Conservation (phyloP, 1,140 invertebrate genomes). For the Eubasilissa regina region DNA sequence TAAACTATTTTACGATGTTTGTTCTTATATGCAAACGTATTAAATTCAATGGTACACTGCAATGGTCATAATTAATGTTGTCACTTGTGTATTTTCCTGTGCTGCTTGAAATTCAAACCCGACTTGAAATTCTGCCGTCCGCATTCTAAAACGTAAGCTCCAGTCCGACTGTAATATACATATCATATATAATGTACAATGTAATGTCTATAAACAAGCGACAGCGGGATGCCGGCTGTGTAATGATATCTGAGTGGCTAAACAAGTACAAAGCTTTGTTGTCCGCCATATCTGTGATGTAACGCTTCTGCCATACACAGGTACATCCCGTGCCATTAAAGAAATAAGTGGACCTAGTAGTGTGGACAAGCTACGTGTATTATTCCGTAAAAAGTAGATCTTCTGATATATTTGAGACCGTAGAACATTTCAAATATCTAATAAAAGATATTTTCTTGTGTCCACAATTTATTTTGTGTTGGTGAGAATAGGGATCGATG, state of each 20-base stretch:
- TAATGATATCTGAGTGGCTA: slow-evolving; percentile 38
- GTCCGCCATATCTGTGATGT: slow-evolving; percentile 33
- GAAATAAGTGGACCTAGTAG: slow-evolving; percentile 3
- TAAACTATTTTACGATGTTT: too few relatives aligned
- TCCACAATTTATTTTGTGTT: background rate
- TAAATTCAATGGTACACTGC: background rate
- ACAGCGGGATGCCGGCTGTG: slow-evolving; percentile 13
- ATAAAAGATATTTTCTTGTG: background rate
- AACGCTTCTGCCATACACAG: slow-evolving; percentile 3
- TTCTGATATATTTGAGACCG: background rate
- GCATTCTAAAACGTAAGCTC: slow-evolving; percentile 7
- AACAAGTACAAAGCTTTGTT: slow-evolving; percentile 38
- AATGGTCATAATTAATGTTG: background rate
- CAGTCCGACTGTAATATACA: slow-evolving; percentile 2
- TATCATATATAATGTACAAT: background rate
- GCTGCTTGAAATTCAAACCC: background rate
- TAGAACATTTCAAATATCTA: background rate
- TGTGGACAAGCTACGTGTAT: background rate
- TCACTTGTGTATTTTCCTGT: background rate
- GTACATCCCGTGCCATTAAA: slow-evolving; percentile 1
- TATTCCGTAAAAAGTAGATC: slow-evolving; percentile 14
- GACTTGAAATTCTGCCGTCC: background rate
- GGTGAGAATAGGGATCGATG: background rate
- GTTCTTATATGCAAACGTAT: too few relatives aligned
- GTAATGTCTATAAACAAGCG: slow-evolving; percentile 27